Percentiles rank a stretch among this genome's conserved stretches.
Conservation (phyloP, 2,797 vertebrate species). For the Lindbergichthys nudifrons region DNA sequence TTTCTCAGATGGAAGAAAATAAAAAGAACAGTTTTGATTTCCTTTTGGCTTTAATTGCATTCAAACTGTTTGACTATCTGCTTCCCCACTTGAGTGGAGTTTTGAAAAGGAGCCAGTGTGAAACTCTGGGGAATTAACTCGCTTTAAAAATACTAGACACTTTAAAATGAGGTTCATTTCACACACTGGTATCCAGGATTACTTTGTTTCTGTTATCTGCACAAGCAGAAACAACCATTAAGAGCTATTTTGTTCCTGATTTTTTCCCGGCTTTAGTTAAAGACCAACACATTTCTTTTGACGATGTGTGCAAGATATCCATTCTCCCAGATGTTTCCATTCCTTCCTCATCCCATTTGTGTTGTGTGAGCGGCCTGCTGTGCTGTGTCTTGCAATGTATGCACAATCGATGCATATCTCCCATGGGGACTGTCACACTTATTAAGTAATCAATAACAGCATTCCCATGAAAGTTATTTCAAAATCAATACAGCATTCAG, state of each 20-base stretch:
- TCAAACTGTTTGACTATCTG: constrained; percentile 22
- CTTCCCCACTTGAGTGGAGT: constrained; percentile 40
- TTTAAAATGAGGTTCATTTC: constrained; percentile 28
- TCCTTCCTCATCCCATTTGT: not conserved
- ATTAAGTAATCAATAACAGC: constrained; percentile 70
- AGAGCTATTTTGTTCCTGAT: not conserved
- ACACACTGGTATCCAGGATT: not conserved
- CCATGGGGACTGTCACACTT: constrained; percentile 51
- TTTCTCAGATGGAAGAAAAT: constrained; percentile 30
- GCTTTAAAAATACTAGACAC: constrained; percentile 17
- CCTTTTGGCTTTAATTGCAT: constrained; percentile 53
- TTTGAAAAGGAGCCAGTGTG: constrained; percentile 24
- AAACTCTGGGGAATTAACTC: constrained; percentile 27
- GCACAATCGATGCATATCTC: constrained; percentile 62
- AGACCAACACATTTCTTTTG: not conserved
- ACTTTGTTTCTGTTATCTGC: constrained; percentile 12
- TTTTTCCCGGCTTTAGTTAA: not conserved
- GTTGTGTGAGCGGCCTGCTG: constrained; percentile 12
- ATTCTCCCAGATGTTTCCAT: constrained; percentile 3
- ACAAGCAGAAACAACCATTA: not conserved
- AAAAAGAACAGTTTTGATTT: constrained; percentile 47
- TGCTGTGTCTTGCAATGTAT: constrained; percentile 45
- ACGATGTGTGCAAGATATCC: constrained; percentile 6
- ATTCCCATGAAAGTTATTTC: constrained; percentile 64
- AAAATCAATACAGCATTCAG: constrained; percentile 67